Evolutionary conservation across 2,797 vertebrate genomes (phyloP), one percentile per base, ranked within the genome.

Genomic region (Ctenopoma kingsleyae): DNA sequence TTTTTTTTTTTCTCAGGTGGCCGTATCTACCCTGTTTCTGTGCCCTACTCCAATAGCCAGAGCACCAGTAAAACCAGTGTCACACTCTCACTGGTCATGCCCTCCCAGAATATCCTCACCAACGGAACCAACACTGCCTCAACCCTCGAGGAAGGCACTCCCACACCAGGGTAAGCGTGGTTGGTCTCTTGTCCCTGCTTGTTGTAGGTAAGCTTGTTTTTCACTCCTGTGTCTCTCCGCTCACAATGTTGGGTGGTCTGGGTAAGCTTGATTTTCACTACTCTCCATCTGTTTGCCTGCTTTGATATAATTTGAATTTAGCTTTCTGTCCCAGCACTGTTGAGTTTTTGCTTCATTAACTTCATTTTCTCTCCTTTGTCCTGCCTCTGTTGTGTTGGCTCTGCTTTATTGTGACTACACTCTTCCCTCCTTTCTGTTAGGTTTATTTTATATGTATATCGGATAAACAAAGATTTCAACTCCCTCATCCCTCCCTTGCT

Each of bases 41-140:
- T 99, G 81, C 98, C 98, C 0, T 99, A 99, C 92, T 98, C 96
- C 22, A 98, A 95, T 78, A 94, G 94, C 75, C 93, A 91, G 83
- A 98, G 95, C 92, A 99, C 98, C 85, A 98, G 98, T 91, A 99
- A 99, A 91, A 99, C 98, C 25, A 99, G 98, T 0, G 98, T 99
- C 76, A 99, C 97, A 0, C 95, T 99, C 16, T 99, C 98, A 3
- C 94, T 99, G 76, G 98, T 99, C 67, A 99, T 99, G 98, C 98
- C 98, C 60, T 97, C 96, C 4, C 97, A 98, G 70, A 94, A 95
- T 38, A 96, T 97, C 51, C 96, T 99, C 91, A 98, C 98, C 86
- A 99, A 99, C 0, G 98, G 98, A 41, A 97, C 97, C 76, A 97
- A 97, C 93, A 97, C 95, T 0, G 95, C 95, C 15, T 96, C 98